Conservation (phyloP, 2,797 vertebrate genomes). For the Sternarchorhynchus goeldii region DNA sequence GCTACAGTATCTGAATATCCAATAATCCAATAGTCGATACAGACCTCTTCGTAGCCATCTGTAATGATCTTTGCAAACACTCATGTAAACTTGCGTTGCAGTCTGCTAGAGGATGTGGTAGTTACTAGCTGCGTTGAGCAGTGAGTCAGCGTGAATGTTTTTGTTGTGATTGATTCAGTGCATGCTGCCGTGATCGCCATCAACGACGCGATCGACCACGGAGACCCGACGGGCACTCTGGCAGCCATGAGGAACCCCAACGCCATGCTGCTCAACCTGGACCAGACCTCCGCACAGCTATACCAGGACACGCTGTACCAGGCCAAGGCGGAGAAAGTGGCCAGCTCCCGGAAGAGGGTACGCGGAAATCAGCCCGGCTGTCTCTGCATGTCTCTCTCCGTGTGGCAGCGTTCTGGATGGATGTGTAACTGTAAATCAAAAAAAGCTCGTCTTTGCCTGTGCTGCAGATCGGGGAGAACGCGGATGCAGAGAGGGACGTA, state of each 20-base stretch:
- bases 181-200: constrained; percentile 98
- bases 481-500: constrained; percentile 86
- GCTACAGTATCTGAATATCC: background rate
- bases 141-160: background rate
- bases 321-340: constrained; percentile 91
- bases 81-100: constrained; percentile 4
- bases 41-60: background rate
- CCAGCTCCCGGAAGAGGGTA: constrained; percentile 91
- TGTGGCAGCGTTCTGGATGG: no score
- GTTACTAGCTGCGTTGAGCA: background rate
- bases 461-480: constrained; percentile 83
- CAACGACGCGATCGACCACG: constrained; percentile 91
- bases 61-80: constrained; percentile 7
- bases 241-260: constrained; percentile 92
- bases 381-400: no score
- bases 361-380: background rate
- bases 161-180: constrained; percentile 72
- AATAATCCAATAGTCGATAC: background rate
- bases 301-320: constrained; percentile 88
- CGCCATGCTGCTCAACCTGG: constrained; percentile 90
- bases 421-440: background rate
- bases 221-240: constrained; percentile 84
- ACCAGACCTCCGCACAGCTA: constrained; percentile 67
- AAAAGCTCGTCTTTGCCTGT: background rate
- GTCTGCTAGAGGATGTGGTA: constrained; percentile 2